Evolutionary conservation across 2,888 invertebrate species (phyloP), one percentile per base, ranked within the genome.

Genomic region (Mythimna ferrago): DNA sequence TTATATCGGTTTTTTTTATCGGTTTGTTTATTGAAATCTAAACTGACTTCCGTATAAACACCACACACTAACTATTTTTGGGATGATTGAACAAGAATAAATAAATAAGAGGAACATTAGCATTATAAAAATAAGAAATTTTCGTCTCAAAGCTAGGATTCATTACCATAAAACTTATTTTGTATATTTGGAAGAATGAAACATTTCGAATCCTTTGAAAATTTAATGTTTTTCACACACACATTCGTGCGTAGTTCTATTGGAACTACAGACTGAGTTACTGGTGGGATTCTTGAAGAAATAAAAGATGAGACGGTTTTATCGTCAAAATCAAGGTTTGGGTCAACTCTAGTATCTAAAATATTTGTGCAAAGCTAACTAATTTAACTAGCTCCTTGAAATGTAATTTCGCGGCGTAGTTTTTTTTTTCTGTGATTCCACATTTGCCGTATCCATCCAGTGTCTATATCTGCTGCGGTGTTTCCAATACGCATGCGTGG

Each of bases 401-500:
- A 53, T 16, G 14, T 32, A 6, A n/a, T 48, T 66, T 66, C 26
- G 56, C 56, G 26, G 41, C 32, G 26, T 19, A 14, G 16, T 32
- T 7, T 26, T 26, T 51, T 51, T 44, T n/a, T 19, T 61, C 14
- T 7, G 9, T 54, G 44, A 38, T 38, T 38, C 32, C 38, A 32
- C 11, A n/a, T 56, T 41, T 60, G 2, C 53, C n/a, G 21, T 65
- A 38, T 48, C 54, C 84, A 86, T 92, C 90, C 81, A 92, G 90
- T 83, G 80, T 90, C 60, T 90, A 90, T 87, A 87, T 86, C 87
- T 81, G 79, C 82, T 85, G 84, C 80, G 81, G 85, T 48, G 81
- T 81, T 81, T 76, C 66, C 73, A 83, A 61, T 86, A 88, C 96
- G 95, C 96, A 94, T 94, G 95, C 95, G 94, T 87, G 94, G 94